Conservation (phyloP, 2,888 invertebrate species). For the Idaea biselata region DNA sequence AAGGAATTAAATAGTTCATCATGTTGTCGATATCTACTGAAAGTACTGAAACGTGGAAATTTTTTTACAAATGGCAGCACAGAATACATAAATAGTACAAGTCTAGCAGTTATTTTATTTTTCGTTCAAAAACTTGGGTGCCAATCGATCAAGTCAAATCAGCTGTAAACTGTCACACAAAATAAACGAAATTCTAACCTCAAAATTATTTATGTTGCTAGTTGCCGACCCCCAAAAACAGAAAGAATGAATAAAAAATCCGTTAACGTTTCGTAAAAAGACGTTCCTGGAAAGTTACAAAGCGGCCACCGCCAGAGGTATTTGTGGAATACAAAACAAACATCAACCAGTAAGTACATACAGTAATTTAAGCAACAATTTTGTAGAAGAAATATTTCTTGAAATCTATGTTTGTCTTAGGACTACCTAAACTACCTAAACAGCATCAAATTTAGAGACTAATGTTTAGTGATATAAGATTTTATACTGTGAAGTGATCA, state of each 20-base stretch:
- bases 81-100: too few species aligned
- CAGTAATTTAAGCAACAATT: too few species aligned
- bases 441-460: too few species aligned
- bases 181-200: constrained; percentile 10
- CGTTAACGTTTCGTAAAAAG: not conserved
- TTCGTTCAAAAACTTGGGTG: not conserved
- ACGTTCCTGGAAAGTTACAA: not conserved
- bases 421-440: too few species aligned
- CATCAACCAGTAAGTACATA: not conserved
- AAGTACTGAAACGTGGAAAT: too few species aligned
- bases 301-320: not conserved
- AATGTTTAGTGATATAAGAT: too few species aligned
- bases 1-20: too few species aligned
- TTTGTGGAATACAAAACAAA: not conserved
- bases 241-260: not conserved
- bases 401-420: too few species aligned
- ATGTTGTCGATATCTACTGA: too few species aligned
- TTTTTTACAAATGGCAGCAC: too few species aligned
- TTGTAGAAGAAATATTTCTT: too few species aligned
- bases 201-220: not conserved
- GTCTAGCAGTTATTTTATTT: not conserved
- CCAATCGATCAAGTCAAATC: not conserved
- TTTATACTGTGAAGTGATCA: too few species aligned
- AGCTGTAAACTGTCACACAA: constrained; percentile 3
- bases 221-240: not conserved